Base-by-base conservation (phyloP, 2,797 vertebrate genomes). In the Parauchenoglanis ngamensis region DNA sequence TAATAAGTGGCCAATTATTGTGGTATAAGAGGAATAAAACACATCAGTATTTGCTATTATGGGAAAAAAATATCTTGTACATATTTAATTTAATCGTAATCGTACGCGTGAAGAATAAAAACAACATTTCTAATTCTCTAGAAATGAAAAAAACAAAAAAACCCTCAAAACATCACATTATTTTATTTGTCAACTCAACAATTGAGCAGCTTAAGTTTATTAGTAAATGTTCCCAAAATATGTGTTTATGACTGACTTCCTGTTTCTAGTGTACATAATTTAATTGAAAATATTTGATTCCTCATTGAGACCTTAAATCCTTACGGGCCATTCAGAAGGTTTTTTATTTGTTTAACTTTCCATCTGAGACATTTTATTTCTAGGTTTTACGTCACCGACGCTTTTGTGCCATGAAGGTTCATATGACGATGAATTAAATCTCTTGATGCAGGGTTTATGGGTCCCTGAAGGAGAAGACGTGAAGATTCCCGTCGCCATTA, bases 401-500 rank as follows among this genome's bases (percentile, higher is more conserved):
- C 40, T 4, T 63, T 46, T 63, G 6, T 63, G 59, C 57, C 35
- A n/a, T n/a, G 82, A 44, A 35, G 54, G 31, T 79, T 83, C 17
- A 54, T 19, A 72, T 67, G 77, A 68, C 57, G 52, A n/a, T 72
- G 6, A 89, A 77, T 49, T 65, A 52, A 63, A 59, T 86, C 90
- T 83, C 83, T 90, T 90, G 76, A 83, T 88, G 0, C 92, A 99
- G 98, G 98, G 98, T 52, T 94, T 99, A 91, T 99, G 98, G 98
- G 97, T 98, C 91, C 98, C 98, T n/a, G 98, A 99, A 93, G 98
- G 98, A 28, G 98, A 99, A 91, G 97, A 97, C 70, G 98, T 99
- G 93, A 99, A 99, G 95, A 99, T 99, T 92, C 98, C 98, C 0
- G 98, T 99, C 13, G 98, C 98, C 90, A 99, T 99, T 94, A 99